phyloP scores from a whole-genome alignment of 2,797 vertebrate species.

The Macrochelys suwanniensis region DNA sequence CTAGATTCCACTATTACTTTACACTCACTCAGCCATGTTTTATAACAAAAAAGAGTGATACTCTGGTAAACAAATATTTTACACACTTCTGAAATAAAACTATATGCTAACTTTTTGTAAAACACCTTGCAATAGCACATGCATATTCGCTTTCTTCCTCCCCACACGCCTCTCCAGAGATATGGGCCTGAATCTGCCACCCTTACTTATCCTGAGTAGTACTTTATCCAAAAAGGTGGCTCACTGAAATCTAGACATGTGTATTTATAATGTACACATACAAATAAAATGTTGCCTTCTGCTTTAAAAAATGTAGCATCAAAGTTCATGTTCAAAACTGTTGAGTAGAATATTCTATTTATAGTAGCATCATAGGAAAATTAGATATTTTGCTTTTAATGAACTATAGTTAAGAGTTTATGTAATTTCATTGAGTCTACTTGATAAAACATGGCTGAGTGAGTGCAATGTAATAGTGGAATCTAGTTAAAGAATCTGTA shows the following conservation, averaged over 20 bases:
- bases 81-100: not conserved
- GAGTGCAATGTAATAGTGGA: no score
- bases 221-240: not conserved
- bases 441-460: not conserved
- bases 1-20: not conserved
- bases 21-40: not conserved
- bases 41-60: not conserved
- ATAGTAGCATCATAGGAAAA: not conserved
- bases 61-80: not conserved
- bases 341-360: not conserved
- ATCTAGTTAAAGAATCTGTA: not conserved
- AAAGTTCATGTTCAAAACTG: not conserved
- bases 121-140: not conserved
- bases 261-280: not conserved
- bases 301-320: not conserved
- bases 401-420: not conserved
- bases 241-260: constrained; percentile 19
- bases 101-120: not conserved
- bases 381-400: not conserved
- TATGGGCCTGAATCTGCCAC: not conserved
- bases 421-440: not conserved
- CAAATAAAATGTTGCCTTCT: not conserved
- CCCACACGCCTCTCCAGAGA: not conserved
- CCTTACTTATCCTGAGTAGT: not conserved
- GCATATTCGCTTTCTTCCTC: no score